phyloP scores from a whole-genome alignment of 1,140 invertebrate genomes.

The Nasonia giraulti region DNA sequence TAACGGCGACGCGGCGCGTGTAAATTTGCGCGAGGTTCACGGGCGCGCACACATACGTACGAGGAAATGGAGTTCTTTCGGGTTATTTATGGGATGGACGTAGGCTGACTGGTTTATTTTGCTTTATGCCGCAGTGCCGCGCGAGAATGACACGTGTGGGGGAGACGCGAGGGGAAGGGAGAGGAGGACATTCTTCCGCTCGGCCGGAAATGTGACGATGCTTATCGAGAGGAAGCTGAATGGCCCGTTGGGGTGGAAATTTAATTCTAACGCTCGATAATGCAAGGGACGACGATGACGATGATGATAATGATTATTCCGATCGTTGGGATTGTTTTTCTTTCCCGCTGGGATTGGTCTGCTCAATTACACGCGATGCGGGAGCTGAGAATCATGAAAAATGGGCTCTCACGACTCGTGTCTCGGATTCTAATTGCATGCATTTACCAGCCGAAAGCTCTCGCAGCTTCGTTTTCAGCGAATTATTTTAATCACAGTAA shows the following conservation, averaged over 20 bases:
- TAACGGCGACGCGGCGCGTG: not conserved
- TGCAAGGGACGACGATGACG: not conserved
- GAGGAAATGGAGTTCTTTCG: not conserved
- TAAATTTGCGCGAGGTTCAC: slow-evolving; percentile 13
- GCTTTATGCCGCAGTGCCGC: not conserved
- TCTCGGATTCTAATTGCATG: no score
- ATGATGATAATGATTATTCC: not conserved
- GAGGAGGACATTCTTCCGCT: not conserved
- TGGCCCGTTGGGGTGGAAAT: not conserved
- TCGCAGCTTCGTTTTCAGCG: no score
- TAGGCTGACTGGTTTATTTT: not conserved
- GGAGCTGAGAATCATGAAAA: no score
- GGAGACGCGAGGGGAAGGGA: no score
- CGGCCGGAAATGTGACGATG: not conserved
- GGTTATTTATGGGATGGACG: not conserved
- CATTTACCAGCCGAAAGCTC: no score
- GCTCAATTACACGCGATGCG: not conserved
- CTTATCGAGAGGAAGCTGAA: not conserved
- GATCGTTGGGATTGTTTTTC: no score
- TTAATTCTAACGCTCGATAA: not conserved
- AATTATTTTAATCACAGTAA: no score
- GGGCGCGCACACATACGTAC: not conserved
- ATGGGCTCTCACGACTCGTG: no score
- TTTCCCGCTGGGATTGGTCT: not conserved
- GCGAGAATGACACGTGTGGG: not conserved